Evolutionary conservation across 2,113 vertebrate species (phyloP), one percentile per base, ranked within the genome.

Genomic region (Pleuronectes platessa): DNA sequence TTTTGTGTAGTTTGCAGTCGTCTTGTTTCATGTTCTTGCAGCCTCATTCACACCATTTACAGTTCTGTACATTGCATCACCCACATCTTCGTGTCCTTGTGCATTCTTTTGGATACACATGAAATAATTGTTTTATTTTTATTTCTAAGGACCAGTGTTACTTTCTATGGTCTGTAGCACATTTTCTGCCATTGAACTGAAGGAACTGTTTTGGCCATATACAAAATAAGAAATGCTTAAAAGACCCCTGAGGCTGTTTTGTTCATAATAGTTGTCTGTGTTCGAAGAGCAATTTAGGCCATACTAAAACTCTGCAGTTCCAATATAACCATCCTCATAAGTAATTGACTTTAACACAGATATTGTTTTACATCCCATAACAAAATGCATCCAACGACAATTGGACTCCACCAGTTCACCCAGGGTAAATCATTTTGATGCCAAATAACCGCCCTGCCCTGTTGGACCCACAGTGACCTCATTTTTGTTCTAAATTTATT

Each of bases 201-300:
- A 31, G 35, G 35, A 72, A 73, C 23, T 81, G 53, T 68, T 81
- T 72, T 76, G 56, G 74, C 61, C 76, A 62, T 56, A 71, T 63
- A 71, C 45, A 68, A 55, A 68, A 67, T 13, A 23, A 47, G 15
- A 58, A 23, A 40, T 71, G 51, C 23, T 58, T 61, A 61, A 18
- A 18, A 23, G 45, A 7, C 66, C 61, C 9, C 61, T 27, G 59
- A 58, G 66, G 58, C 21, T 21, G 17, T 78, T 64, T 71, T 24
- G 6, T 18, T 68, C 47, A 5, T 71, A 1, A 68, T 47, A 4
- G 55, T 60, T 82, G 59, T 82, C 4, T 69, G 54, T 49, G 77
- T 70, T 59, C 59, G 21, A 61, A 21, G 54, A 84, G 54, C 17
- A 71, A 55, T 67, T 63, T 71, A 17, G 0, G 18, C 13, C 60